Conservation (phyloP, 2,113 vertebrate species). For the Amphiprion percula region DNA sequence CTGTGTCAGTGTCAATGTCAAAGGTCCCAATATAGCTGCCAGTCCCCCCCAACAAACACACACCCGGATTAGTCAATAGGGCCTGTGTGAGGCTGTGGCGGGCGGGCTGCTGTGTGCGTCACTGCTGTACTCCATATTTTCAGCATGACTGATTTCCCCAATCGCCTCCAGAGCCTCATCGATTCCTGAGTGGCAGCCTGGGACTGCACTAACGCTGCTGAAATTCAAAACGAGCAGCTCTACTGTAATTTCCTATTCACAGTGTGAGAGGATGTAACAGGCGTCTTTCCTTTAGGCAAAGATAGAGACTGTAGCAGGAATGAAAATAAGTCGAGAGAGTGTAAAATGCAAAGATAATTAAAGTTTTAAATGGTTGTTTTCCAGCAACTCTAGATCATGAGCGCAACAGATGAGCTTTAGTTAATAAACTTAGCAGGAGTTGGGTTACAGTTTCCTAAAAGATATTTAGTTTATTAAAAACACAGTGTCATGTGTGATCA, state of each 20-base stretch:
- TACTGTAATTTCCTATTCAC: conserved; percentile 1
- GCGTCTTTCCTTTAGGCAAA: background rate
- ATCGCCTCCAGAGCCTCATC: conserved; percentile 79
- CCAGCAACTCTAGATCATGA: no score
- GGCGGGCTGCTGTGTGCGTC: conserved; percentile 76
- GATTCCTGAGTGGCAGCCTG: conserved; percentile 62
- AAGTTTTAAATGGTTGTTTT: background rate
- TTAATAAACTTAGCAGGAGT: background rate
- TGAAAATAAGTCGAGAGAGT: background rate
- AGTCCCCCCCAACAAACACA: conserved; percentile 43
- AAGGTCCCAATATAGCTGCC: conserved; percentile 71
- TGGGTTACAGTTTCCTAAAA: background rate
- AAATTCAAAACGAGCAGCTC: conserved; percentile 25
- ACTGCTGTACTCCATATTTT: conserved; percentile 83
- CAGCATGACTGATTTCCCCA: conserved; percentile 84
- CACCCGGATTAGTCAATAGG: conserved; percentile 77
- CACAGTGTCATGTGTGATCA: background rate
- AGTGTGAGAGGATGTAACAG: background rate
- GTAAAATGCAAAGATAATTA: background rate
- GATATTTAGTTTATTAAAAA: background rate
- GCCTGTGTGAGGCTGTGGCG: conserved; percentile 65
- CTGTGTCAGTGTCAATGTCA: conserved; percentile 78
- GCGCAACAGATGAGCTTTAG: background rate
- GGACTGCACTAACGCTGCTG: conserved; percentile 23
- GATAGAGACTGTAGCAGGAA: background rate